Conservation (phyloP, 2,113 vertebrate species). For the Ariopsis seemanni region DNA sequence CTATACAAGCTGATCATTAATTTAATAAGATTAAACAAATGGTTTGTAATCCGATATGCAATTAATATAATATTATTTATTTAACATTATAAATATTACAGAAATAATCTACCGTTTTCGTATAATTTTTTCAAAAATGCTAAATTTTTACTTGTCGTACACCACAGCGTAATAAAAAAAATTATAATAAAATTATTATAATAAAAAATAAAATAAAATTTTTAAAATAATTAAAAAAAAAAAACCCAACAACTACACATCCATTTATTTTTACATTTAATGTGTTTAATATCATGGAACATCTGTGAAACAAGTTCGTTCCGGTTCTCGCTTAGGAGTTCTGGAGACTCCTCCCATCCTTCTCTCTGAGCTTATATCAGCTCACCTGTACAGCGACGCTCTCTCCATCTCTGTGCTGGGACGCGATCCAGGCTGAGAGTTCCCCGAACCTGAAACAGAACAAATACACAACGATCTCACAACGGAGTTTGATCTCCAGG, state of each 20-base stretch:
- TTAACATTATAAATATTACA: background rate
- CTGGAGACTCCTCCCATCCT: too few relatives aligned
- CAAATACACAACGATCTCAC: background rate
- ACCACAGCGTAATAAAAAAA: background rate
- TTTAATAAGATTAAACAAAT: background rate
- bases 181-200: too few relatives aligned
- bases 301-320: background rate
- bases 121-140: background rate
- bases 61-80: background rate
- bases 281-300: too few relatives aligned
- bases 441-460: constrained; percentile 80
- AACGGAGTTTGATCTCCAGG: background rate
- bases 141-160: background rate
- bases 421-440: constrained; percentile 82
- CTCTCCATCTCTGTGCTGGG: constrained; percentile 76
- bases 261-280: background rate
- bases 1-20: background rate
- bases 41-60: background rate
- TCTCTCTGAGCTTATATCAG: background rate
- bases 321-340: too few relatives aligned
- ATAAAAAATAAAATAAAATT: background rate
- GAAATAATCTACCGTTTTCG: background rate
- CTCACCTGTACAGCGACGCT: constrained; percentile 77
- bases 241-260: too few relatives aligned
- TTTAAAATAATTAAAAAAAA: too few relatives aligned